A percentile compares a stretch with the other conserved stretches of the same genome.
phyloP scores from a whole-genome alignment of 2,888 invertebrate genomes.

The Dryococelus australis region DNA sequence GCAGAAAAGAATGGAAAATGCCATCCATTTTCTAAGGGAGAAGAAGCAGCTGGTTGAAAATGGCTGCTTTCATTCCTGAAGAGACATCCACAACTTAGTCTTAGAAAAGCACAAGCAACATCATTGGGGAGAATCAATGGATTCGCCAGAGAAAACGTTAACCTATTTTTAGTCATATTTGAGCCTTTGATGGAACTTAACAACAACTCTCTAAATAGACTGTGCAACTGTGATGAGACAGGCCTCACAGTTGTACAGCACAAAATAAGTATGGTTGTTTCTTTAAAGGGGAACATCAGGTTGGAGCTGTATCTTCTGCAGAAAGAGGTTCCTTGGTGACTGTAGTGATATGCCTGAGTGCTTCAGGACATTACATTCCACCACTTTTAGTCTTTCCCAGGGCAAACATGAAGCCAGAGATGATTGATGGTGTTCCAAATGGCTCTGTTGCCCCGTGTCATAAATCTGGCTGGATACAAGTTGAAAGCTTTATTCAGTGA shows the following conservation, averaged over 20 bases:
- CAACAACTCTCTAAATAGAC: not conserved
- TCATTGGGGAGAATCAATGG: too few relatives aligned
- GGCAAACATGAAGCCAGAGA: not conserved
- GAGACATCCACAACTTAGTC: too few relatives aligned
- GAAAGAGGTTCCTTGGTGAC: not conserved
- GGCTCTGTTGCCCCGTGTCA: constrained; percentile 50
- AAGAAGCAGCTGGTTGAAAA: too few relatives aligned
- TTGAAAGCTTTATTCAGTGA: constrained; percentile 52
- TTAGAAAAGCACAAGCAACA: too few relatives aligned
- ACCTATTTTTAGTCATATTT: not conserved
- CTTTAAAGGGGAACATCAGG: too few relatives aligned
- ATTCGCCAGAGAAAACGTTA: not conserved
- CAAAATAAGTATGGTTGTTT: too few relatives aligned
- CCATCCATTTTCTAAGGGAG: too few relatives aligned
- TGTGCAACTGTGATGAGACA: too few relatives aligned
- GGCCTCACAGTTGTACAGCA: too few relatives aligned
- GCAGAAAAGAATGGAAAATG: too few relatives aligned
- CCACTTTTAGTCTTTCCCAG: not conserved
- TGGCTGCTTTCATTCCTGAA: too few relatives aligned
- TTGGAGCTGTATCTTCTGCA: too few relatives aligned
- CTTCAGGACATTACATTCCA: not conserved
- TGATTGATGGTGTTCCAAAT: constrained; percentile 51
- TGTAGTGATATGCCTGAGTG: not conserved
- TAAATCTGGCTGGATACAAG: constrained; percentile 53
- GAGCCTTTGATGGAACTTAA: constrained; percentile 16